Conservation (phyloP, 92 coral and sea anemone genomes). For the Chrysogorgia sp. region DNA sequence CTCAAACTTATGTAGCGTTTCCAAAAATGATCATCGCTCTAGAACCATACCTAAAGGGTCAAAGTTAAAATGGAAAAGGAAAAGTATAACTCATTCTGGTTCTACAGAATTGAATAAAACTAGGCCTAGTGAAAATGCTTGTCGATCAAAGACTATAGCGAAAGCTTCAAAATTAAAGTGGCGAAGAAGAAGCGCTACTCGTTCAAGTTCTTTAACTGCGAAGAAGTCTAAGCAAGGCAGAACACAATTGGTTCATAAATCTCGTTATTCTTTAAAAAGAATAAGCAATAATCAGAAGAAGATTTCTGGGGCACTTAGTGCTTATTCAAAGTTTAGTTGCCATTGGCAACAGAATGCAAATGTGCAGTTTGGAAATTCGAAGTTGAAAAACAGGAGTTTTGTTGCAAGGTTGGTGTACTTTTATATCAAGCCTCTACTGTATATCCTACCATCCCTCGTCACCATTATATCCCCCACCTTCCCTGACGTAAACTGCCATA, state of each 20-base stretch:
- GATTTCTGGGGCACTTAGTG: background rate
- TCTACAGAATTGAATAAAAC: background rate
- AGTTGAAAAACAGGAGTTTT: constrained; percentile 1
- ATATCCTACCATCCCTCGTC: no score
- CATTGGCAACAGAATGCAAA: background rate
- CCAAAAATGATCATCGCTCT: background rate
- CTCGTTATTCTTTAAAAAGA: constrained; percentile 22
- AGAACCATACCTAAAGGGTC: constrained; percentile 10
- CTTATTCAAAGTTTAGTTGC: background rate
- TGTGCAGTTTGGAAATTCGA: background rate
- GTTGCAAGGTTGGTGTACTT: constrained; percentile 11
- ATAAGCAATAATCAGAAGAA: background rate
- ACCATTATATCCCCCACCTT: no score
- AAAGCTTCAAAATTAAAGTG: constrained; percentile 14
- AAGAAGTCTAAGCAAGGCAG: background rate
- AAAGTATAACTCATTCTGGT: constrained; percentile 1
- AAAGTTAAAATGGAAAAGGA: constrained; percentile 35
- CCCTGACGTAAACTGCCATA: no score
- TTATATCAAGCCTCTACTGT: no score
- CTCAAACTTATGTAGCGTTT: background rate
- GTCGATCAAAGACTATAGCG: background rate
- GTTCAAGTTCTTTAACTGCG: no score
- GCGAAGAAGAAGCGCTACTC: background rate
- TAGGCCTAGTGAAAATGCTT: background rate
- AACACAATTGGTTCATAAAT: constrained; percentile 12